Percentiles rank a stretch among this genome's conserved stretches.
These are phyloP conservation scores for Probaryconus sp. DNA, from an alignment of 1,140 invertebrate species.

Conservation along the genomic window DNA sequence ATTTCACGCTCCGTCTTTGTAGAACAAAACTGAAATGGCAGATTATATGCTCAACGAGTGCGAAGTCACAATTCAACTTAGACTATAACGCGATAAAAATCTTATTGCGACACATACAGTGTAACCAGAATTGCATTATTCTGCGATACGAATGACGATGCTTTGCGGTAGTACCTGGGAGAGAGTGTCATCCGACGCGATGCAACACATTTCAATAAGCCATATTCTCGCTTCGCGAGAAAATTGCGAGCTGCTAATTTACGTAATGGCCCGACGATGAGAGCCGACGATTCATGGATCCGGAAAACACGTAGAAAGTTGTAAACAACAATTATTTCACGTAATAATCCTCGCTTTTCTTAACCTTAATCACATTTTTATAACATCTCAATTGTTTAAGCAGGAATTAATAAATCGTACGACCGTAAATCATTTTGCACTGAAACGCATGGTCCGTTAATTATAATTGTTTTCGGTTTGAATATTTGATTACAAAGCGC, in stretches of 20 bases:
- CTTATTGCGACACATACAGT: constrained; percentile 56
- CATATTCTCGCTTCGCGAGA: not conserved
- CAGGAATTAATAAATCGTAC: no score
- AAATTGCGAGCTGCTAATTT: no score
- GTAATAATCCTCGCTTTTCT: no score
- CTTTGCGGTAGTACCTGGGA: constrained; percentile 61
- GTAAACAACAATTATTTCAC: not conserved
- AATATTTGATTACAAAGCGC: no score
- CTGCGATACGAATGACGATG: constrained; percentile 64
- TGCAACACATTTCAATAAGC: not conserved
- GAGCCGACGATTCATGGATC: not conserved
- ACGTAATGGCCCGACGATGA: no score
- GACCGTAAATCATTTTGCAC: no score
- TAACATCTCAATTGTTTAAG: no score
- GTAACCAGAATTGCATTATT: constrained; percentile 75
- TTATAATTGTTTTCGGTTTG: no score
- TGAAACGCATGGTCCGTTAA: no score
- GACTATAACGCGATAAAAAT: constrained; percentile 63
- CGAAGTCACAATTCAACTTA: constrained; percentile 37
- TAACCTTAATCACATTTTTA: no score
- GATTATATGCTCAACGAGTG: constrained; percentile 62
- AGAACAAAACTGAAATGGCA: constrained; percentile 22
- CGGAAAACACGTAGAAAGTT: not conserved
- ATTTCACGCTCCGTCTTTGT: not conserved
- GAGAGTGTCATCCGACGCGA: constrained; percentile 64